Percentiles rank a stretch among this genome's conserved stretches.
phyloP scores from a whole-genome alignment of 30 jellyfish, hydroid and myxozoan species.

The Nemopilema nomurai region DNA sequence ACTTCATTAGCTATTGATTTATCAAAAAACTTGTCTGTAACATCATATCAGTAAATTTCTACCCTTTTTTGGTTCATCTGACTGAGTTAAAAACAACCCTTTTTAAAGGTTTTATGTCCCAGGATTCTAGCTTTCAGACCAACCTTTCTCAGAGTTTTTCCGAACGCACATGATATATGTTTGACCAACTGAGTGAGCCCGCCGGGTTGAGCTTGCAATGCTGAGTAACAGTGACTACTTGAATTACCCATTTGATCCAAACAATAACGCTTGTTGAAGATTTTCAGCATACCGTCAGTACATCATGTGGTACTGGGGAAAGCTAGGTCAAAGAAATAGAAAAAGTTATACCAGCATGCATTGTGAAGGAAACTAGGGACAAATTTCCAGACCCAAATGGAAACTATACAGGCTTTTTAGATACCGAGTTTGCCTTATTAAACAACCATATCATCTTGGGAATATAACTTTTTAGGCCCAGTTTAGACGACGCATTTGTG shows the following conservation, averaged over 20 bases:
- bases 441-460: no score
- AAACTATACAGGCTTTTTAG: constrained; percentile 39
- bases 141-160: background rate
- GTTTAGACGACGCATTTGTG: background rate
- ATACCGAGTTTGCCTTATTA: constrained; percentile 14
- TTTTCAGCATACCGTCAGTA: constrained; percentile 56
- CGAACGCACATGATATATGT: background rate
- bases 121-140: background rate
- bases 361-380: constrained; percentile 23
- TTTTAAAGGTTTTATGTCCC: background rate
- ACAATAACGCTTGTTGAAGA: constrained; percentile 38
- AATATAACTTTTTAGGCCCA: no score
- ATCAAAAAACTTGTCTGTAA: background rate
- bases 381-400: constrained; percentile 26
- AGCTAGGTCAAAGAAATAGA: constrained; percentile 37
- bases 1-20: background rate
- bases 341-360: constrained; percentile 56
- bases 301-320: constrained; percentile 50
- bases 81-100: background rate
- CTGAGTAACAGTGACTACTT: constrained; percentile 2
- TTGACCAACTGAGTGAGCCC: background rate
- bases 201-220: constrained; percentile 50
- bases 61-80: background rate
- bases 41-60: background rate
- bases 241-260: constrained; percentile 47